These are phyloP conservation scores for Pangasius mekongensis DNA, from an alignment of 2,797 vertebrate genomes.

Conservation along the genomic window DNA sequence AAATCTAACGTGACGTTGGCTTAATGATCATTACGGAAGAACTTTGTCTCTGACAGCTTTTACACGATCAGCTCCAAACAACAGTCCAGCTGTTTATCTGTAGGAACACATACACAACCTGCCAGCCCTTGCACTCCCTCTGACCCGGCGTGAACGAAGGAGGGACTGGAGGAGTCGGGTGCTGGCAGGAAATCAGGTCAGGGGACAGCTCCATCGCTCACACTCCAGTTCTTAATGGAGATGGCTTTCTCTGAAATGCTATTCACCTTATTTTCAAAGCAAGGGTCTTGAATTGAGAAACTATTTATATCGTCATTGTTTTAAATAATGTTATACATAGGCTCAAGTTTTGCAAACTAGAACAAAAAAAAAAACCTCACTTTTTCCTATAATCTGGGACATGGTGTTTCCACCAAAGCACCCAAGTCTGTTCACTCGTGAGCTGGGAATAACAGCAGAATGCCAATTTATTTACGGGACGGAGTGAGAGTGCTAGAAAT, in stretches of 20 bases:
- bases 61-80: slow-evolving; percentile 25
- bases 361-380: not conserved
- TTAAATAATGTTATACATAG: not conserved
- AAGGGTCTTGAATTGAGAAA: not conserved
- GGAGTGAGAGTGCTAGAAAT: slow-evolving; percentile 27
- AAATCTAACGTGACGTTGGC: slow-evolving; percentile 58
- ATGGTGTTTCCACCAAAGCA: not conserved
- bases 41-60: slow-evolving; percentile 47
- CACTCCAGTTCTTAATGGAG: not conserved
- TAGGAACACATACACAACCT: too few species aligned
- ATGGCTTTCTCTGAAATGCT: not conserved
- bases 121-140: not conserved
- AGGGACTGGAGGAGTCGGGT: not conserved
- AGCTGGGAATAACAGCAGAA: slow-evolving; percentile 30
- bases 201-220: slow-evolving; percentile 33
- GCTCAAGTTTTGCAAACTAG: not conserved
- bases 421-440: not conserved
- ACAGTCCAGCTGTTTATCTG: slow-evolving; percentile 14
- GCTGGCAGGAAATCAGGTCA: slow-evolving; percentile 39
- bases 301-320: not conserved
- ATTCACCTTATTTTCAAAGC: not conserved
- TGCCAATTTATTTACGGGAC: slow-evolving; percentile 30
- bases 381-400: not conserved
- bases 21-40: slow-evolving; percentile 57
- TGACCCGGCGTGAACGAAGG: slow-evolving; percentile 14